Conservation (phyloP, 1,140 invertebrate genomes). For the Diorhabda elongata region DNA sequence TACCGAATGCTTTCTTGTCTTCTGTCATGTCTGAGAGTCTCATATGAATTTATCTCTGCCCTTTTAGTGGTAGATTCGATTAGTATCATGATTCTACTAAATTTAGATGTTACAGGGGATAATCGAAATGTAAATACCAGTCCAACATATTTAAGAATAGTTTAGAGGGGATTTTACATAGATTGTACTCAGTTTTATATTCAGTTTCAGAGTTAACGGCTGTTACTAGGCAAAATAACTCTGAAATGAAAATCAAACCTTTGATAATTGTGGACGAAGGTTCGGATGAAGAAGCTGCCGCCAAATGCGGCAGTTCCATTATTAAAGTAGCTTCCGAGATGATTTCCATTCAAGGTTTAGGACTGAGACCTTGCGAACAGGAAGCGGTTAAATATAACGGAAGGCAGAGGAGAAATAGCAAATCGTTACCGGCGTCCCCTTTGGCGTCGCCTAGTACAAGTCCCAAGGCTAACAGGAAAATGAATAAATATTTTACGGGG, state of each 20-base stretch:
- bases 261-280: constrained; percentile 65
- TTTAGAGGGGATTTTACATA: not conserved
- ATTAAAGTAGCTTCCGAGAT: constrained; percentile 69
- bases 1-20: too few relatives aligned
- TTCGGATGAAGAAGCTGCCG: constrained; percentile 56
- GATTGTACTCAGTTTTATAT: not conserved
- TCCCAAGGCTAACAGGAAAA: constrained; percentile 54
- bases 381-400: constrained; percentile 40
- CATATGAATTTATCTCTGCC: too few relatives aligned
- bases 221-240: constrained; percentile 14
- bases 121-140: too few relatives aligned
- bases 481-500: constrained; percentile 54
- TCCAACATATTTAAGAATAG: too few relatives aligned
- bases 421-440: constrained; percentile 66
- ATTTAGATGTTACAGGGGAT: too few relatives aligned
- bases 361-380: constrained; percentile 11
- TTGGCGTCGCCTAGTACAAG: constrained; percentile 57
- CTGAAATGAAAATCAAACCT: constrained; percentile 51
- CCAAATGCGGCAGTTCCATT: constrained; percentile 66
- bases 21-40: too few relatives aligned
- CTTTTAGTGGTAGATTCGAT: too few relatives aligned
- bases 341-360: constrained; percentile 50
- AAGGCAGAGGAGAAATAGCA: constrained; percentile 56
- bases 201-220: constrained; percentile 13
- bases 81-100: too few relatives aligned